Percentiles rank a stretch among this genome's conserved stretches.
Conservation (phyloP, 1,140 invertebrate genomes). For the Plutomurus gul region DNA sequence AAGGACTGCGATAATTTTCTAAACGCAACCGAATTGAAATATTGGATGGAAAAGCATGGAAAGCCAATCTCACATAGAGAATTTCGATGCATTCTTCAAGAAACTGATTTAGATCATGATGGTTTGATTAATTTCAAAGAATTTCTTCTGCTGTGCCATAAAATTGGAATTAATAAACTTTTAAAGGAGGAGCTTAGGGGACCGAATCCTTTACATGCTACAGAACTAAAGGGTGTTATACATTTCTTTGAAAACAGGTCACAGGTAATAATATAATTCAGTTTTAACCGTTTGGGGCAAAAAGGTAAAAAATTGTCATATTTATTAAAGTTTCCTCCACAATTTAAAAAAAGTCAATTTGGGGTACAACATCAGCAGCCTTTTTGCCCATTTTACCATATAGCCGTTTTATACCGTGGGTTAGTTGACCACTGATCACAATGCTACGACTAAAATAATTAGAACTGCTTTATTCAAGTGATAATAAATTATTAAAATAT, state of each 20-base stretch:
- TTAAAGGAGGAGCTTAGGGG: neutral
- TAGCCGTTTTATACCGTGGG: too few species aligned
- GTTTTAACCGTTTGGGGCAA: too few species aligned
- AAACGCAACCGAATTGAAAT: slow-evolving; percentile 33
- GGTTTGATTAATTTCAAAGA: neutral
- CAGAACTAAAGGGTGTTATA: neutral
- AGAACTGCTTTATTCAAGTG: too few species aligned
- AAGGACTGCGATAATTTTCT: neutral
- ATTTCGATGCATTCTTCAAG: neutral
- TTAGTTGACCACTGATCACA: too few species aligned
- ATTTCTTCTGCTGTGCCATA: slow-evolving; percentile 9
- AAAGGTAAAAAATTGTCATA: too few species aligned
- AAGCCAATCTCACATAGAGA: neutral
- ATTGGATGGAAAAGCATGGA: slow-evolving; percentile 35
- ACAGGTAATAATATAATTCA: too few species aligned
- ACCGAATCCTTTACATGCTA: neutral
- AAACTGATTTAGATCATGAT: slow-evolving; percentile 11
- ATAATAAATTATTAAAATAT: too few species aligned
- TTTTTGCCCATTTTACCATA: too few species aligned
- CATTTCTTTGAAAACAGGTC: neutral
- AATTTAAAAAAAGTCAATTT: too few species aligned
- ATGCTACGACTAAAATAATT: too few species aligned
- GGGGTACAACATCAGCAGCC: too few species aligned
- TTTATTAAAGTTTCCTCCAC: too few species aligned
- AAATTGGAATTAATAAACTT: neutral